A percentile compares a stretch with the other conserved stretches of the same genome.
Evolutionary conservation across 2,113 vertebrate species (phyloP).

Genomic region (Microcebus murinus): DNA sequence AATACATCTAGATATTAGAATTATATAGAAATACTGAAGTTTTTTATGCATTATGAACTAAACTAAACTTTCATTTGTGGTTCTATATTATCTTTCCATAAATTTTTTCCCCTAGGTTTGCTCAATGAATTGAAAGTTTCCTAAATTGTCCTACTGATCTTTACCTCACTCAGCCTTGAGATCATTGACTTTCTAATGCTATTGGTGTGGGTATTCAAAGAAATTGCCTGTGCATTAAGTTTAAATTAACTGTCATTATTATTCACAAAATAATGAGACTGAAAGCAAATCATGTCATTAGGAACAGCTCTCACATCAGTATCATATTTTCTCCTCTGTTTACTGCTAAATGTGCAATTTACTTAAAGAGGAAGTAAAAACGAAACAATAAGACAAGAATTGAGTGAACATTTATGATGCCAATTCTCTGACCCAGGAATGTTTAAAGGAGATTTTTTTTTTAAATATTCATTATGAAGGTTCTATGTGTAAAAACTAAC

Average conservation of each 20-base stretch:
- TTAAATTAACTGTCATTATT: constrained; percentile 84
- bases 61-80: constrained; percentile 69
- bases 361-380: constrained; percentile 63
- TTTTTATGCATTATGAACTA: constrained; percentile 60
- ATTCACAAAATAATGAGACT: constrained; percentile 82
- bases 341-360: constrained; percentile 83
- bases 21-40: constrained; percentile 56
- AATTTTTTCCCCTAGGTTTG: constrained; percentile 60
- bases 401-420: constrained; percentile 7
- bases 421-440: background rate
- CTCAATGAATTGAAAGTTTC: constrained; percentile 68
- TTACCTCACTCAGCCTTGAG: constrained; percentile 69
- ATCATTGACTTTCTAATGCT: constrained; percentile 76
- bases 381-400: constrained; percentile 55
- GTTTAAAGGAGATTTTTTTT: background rate
- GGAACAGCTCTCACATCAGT: constrained; percentile 69
- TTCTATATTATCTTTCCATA: constrained; percentile 29
- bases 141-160: constrained; percentile 70
- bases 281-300: constrained; percentile 77
- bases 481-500: background rate
- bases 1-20: constrained; percentile 29
- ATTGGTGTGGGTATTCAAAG: constrained; percentile 69
- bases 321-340: constrained; percentile 84
- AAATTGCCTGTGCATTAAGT: constrained; percentile 80
- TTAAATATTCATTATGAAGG: background rate